A percentile compares a stretch with the other conserved stretches of the same genome.
Evolutionary conservation across 2,797 vertebrate genomes (phyloP).

Genomic region (Helarctos malayanus): DNA sequence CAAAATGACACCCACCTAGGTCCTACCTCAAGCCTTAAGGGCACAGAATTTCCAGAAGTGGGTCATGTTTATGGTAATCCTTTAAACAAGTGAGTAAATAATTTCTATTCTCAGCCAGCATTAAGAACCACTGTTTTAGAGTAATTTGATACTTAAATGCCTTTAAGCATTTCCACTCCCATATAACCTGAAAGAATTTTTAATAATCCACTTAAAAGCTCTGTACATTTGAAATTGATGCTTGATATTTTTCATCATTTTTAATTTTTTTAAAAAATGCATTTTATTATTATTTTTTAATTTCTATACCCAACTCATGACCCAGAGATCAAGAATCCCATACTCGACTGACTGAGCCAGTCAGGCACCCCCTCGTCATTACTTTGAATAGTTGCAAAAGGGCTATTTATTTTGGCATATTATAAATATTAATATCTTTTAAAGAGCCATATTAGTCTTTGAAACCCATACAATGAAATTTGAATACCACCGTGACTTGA

Average conservation of each 20-base stretch:
- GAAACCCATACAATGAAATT: background rate
- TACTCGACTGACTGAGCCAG: background rate
- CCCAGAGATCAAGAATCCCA: background rate
- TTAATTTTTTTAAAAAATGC: background rate
- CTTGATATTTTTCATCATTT: background rate
- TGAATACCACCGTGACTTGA: background rate
- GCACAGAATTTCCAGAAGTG: background rate
- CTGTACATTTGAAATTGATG: background rate
- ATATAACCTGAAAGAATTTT: background rate
- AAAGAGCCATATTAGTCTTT: background rate
- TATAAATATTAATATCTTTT: background rate
- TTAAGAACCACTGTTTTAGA: background rate
- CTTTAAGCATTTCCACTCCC: background rate
- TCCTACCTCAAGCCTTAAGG: background rate
- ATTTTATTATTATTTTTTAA: background rate
- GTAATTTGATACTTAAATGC: background rate
- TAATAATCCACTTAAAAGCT: background rate
- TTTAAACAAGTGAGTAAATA: background rate
- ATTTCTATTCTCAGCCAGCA: background rate
- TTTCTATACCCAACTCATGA: background rate
- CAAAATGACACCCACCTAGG: background rate
- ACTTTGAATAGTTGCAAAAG: background rate
- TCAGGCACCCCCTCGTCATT: background rate
- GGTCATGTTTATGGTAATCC: background rate
- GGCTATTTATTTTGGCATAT: background rate